Percentiles rank a stretch among this genome's conserved stretches.
These are phyloP conservation scores for Nicator chloris DNA, from an alignment of 2,113 vertebrate species.

Conservation along the genomic window DNA sequence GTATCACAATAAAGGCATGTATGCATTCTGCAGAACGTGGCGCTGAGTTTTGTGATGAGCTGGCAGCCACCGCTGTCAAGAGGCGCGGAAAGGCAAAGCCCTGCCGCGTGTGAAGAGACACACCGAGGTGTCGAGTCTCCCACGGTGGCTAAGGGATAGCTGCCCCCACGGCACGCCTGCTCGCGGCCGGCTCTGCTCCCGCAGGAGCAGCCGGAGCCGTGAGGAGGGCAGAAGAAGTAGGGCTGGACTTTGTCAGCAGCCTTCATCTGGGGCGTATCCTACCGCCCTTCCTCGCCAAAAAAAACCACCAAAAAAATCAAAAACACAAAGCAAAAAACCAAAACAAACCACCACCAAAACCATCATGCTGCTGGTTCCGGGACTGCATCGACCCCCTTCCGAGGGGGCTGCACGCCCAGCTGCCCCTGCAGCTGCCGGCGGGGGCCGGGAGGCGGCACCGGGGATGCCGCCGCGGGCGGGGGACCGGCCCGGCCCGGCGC, in stretches of 20 bases:
- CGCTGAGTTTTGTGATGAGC: neutral
- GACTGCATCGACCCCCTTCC: neutral
- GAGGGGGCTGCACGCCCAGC: neutral
- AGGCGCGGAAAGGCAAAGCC: neutral
- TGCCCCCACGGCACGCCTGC: neutral
- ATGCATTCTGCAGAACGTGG: slow-evolving; percentile 26
- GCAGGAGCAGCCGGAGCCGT: neutral
- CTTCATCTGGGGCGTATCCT: neutral
- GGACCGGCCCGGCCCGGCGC: neutral
- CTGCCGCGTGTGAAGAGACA: neutral
- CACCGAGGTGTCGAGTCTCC: neutral
- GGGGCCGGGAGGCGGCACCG: neutral
- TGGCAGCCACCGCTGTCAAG: neutral
- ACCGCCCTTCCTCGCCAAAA: neutral
- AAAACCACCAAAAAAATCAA: too few relatives aligned
- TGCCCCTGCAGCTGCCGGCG: neutral
- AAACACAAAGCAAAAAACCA: too few relatives aligned
- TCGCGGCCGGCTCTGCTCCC: neutral
- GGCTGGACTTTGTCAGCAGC: neutral
- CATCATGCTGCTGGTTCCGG: too few relatives aligned
- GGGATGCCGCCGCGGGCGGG: neutral
- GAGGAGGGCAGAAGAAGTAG: neutral
- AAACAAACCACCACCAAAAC: neutral
- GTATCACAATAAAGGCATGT: slow-evolving; percentile 24
- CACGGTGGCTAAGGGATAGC: neutral